Percentiles rank a stretch among this genome's conserved stretches.
Evolutionary conservation across 2,113 vertebrate genomes (phyloP).

Genomic region (Larimichthys crocea): DNA sequence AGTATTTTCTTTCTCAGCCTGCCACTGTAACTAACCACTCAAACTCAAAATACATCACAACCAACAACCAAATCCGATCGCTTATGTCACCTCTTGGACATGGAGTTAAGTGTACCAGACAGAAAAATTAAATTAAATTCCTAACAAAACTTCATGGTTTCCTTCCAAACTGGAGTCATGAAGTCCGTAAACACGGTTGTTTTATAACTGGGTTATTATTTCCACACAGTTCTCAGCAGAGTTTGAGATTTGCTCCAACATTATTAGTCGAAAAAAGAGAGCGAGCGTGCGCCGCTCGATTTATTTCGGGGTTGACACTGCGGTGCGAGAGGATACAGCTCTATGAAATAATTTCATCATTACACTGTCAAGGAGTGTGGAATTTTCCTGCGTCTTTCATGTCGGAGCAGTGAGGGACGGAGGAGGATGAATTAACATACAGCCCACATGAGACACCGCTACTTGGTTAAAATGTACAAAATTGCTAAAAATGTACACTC

Average conservation of each 20-base stretch:
- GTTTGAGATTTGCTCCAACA: slow-evolving; percentile 29
- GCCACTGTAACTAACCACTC: slow-evolving; percentile 37
- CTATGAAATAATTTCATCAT: slow-evolving; percentile 60
- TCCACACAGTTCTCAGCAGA: slow-evolving; percentile 29
- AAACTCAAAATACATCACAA: slow-evolving; percentile 48
- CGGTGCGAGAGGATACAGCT: slow-evolving; percentile 39
- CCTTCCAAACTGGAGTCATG: slow-evolving; percentile 46
- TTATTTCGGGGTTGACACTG: slow-evolving; percentile 33
- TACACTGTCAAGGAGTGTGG: slow-evolving; percentile 48
- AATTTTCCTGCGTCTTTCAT: slow-evolving; percentile 51
- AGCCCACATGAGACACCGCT: slow-evolving; percentile 14
- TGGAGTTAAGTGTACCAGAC: slow-evolving; percentile 51
- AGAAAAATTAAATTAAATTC: slow-evolving; percentile 53
- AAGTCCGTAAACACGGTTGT: slow-evolving; percentile 55
- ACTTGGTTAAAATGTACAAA: slow-evolving; percentile 30
- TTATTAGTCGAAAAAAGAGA: slow-evolving; percentile 4
- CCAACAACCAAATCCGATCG: slow-evolving; percentile 36
- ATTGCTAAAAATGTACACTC: slow-evolving; percentile 32
- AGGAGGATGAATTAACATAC: slow-evolving; percentile 14
- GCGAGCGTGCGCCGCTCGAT: slow-evolving; percentile 10
- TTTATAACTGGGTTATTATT: slow-evolving; percentile 53
- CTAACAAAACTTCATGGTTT: slow-evolving; percentile 39
- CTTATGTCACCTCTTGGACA: slow-evolving; percentile 53
- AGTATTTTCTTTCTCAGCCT: slow-evolving; percentile 9
- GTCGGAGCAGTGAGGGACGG: slow-evolving; percentile 8